Evolutionary conservation across 2,797 vertebrate species (phyloP), one percentile per base, ranked within the genome.

Genomic region (Crenuchus spilurus): DNA sequence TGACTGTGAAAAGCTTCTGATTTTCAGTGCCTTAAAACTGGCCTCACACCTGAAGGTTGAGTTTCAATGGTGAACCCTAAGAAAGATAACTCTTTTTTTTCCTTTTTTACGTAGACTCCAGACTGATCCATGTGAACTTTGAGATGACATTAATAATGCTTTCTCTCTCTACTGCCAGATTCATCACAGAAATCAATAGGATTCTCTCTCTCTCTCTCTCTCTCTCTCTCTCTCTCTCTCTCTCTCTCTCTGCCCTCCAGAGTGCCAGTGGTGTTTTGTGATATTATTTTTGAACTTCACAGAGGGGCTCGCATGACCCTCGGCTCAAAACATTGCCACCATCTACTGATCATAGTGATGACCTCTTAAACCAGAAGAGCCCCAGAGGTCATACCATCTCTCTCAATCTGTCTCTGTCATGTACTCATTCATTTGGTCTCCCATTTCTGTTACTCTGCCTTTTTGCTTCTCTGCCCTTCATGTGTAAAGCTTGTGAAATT

Each of bases 51-150:
- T 41, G 30, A 58, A 72, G 70, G 37, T 30, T 63, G 42, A 37
- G 41, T 35, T 77, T 74, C 16, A 37, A 31, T 51, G 13, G 31
- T 20, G 16, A 37, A 18, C 39, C 26, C 57, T 64, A 44, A 69
- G 22, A 60, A 72, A 70, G 64, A 80, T 75, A 51, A 79, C 54
- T 42, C 42, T 42, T 72, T 70, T 73, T 48, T 77, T 72, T 73
- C 51, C 54, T 33, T 16, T 78, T 82, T 73, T 79, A 73, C 80
- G 77, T 74, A 68, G 74, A 71, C 57, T 13, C 7, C 42, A 64
- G 66, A 80, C 75, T 78, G 80, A 81, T 83, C 81, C 61, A 9
- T 70, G 55, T 74, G 74, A 76, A 78, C 79, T 81, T 81, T 76
- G 60, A 68, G 35, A 65, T 75, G 74, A 81, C 60, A 78, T 75